Base-by-base conservation (phyloP, 1,140 invertebrate genomes). In the Fopius arisanus region DNA sequence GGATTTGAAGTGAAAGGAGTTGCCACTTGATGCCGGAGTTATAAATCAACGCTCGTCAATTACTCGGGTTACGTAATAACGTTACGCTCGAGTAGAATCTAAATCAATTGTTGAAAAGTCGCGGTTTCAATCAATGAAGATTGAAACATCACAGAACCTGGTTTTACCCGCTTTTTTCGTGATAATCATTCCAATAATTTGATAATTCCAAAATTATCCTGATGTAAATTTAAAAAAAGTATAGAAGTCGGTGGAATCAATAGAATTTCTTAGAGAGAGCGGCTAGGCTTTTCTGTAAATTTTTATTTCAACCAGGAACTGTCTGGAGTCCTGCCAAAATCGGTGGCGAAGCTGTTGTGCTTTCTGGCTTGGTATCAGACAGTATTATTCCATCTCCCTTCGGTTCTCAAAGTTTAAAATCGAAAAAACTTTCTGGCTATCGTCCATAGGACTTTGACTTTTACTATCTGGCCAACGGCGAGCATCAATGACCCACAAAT, bases 321-420 rank as follows among this genome's bases (percentile, higher is more conserved):
- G 28, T 40, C 63, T 70, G 68, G 63, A 74, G 63, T 12, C 29
- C 21, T 31, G 67, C 67, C 54, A 70, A 74, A 70, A 31, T 54
- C 14, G 28, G 28, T 16, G 28, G 37, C 68, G 63, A 70, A 33
- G 28, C 59, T 70, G 19, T 62, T 59, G 48, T 67, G 43, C 7
- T 21, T 48, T 7, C 68, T 77, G 75, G 75, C 75, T 41, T 31
- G 33, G 48, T 62, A 77, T 74, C 75, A 77, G 74, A 72, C 70
- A 74, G 72, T 67, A 68, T 71, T 26, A 59, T 59, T 59, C 21
- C 54, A 59, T 28, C 54, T 59, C 54, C 23, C 54, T 59, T 23
- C 12, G 12, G 1, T 14, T 51, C 43, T 19, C 65, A 54, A 77
- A 74, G 51, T 68, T 77, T 66, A 69, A 76, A 72, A 65, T 48